Evolutionary conservation across 2,888 invertebrate genomes (phyloP), one percentile per base, ranked within the genome.

Genomic region (Agrochola litura): DNA sequence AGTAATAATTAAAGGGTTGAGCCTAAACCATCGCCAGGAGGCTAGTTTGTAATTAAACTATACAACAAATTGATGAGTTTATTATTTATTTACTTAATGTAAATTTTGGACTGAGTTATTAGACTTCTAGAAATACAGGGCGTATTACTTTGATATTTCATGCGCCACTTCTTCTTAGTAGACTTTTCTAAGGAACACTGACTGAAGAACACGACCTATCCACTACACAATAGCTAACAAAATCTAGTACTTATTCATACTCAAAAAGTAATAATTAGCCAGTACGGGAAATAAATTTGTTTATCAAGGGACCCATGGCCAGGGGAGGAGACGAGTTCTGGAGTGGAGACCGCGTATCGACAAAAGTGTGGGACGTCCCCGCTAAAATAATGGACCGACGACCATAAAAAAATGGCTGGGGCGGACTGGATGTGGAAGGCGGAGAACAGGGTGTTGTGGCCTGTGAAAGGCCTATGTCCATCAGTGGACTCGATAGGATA

Each of bases 1-100:
- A 41, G 16, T 68, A 68, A 75, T 74, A 81, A 66, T 75, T 46
- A 81, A 65, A n/a, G 52, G n/a, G n/a, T 10, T 52, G 46, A 25
- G 10, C 16, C 43, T 82, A n/a, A 82, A 77, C 14, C 52, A 77
- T 60, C 77, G n/a, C 64, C 25, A 3, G 58, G 61, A 58, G 83
- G 63, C 8, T 77, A 65, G 46, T 77, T 76, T 0, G 9, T 54
- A 69, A 83, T 77, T 65, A 60, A 61, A 65, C 14, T 65, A 1
- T 37, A 46, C 14, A 58, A 30, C 14, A 14, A 68, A 60, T 66
- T 68, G 43, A 64, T 54, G 63, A 79, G 56, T 68, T 77, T 14
- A 37, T 46, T 63, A 61, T 78, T 46, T 52, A 52, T 65, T 70
- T 61, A 60, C 37, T 77, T 41, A 46, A 64, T 30, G 30, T 30